Evolutionary conservation across 2,113 vertebrate genomes (phyloP).

Genomic region (Scophthalmus maximus): DNA sequence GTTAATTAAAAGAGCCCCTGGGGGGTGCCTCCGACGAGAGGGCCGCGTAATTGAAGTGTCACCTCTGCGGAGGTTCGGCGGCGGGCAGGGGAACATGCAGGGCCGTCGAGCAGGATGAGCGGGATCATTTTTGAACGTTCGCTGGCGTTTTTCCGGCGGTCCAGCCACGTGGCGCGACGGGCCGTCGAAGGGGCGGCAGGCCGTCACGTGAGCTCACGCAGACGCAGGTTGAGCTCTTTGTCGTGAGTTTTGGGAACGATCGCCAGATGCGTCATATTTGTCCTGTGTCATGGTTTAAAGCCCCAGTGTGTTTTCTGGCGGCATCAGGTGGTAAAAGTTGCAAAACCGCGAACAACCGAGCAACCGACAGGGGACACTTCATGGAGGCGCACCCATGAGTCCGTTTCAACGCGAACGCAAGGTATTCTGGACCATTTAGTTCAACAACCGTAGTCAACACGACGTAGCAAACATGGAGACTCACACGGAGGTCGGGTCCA

Average conservation of each 20-base stretch:
- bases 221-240: not conserved
- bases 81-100: constrained; percentile 42
- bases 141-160: constrained; percentile 41
- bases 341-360: too few relatives aligned
- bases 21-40: constrained; percentile 52
- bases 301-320: too few relatives aligned
- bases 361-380: too few relatives aligned
- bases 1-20: constrained; percentile 78
- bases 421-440: too few relatives aligned
- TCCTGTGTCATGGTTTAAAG: not conserved
- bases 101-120: constrained; percentile 38
- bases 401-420: too few relatives aligned
- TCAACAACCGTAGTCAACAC: too few relatives aligned
- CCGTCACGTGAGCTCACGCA: too few relatives aligned
- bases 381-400: too few relatives aligned
- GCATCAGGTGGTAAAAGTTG: too few relatives aligned
- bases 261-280: not conserved
- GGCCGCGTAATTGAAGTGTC: constrained; percentile 80
- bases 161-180: constrained; percentile 38
- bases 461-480: too few relatives aligned
- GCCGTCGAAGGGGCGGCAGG: too few relatives aligned
- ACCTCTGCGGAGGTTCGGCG: constrained; percentile 62
- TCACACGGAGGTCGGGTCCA: too few relatives aligned
- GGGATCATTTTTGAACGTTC: constrained; percentile 58
- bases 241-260: not conserved